Conservation (phyloP, 2,797 vertebrate genomes). For the Manis pentadactyla region DNA sequence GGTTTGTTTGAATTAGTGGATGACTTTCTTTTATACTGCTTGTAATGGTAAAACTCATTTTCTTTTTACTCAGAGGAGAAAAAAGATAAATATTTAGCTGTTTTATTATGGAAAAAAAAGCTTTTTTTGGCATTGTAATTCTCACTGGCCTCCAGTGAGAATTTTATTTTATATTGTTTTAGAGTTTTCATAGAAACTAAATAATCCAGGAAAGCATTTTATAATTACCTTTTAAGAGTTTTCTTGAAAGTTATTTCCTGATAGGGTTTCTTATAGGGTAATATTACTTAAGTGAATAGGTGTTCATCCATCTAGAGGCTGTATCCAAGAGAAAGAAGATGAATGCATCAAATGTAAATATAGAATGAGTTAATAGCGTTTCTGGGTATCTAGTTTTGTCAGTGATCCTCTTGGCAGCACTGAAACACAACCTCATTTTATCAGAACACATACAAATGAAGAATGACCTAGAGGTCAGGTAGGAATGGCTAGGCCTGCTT, state of each 20-base stretch:
- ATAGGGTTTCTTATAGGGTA: not conserved
- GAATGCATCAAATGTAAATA: conserved; percentile 21
- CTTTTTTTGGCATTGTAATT: not conserved
- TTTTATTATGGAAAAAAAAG: conserved; percentile 20
- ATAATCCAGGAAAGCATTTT: conserved; percentile 32
- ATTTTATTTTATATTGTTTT: conserved; percentile 41
- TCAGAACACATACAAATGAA: conserved; percentile 61
- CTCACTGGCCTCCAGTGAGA: not conserved
- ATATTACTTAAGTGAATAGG: conserved; percentile 44
- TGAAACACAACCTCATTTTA: conserved; percentile 60
- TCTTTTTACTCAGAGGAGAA: conserved; percentile 13
- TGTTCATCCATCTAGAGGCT: not conserved
- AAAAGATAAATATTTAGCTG: conserved; percentile 32
- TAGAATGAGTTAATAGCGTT: conserved; percentile 1
- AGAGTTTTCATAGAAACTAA: not conserved
- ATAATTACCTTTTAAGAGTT: not conserved
- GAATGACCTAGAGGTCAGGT: conserved; percentile 40
- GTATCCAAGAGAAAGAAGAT: conserved; percentile 1
- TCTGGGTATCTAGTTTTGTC: conserved; percentile 38
- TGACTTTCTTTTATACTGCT: conserved; percentile 20
- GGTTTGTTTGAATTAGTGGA: conserved; percentile 54
- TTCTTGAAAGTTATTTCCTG: conserved; percentile 50
- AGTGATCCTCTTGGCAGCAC: not conserved
- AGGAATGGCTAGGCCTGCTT: conserved; percentile 31
- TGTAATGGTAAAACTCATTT: conserved; percentile 48